phyloP scores from a whole-genome alignment of 2,113 vertebrate species.

The Myotis yumanensis region DNA sequence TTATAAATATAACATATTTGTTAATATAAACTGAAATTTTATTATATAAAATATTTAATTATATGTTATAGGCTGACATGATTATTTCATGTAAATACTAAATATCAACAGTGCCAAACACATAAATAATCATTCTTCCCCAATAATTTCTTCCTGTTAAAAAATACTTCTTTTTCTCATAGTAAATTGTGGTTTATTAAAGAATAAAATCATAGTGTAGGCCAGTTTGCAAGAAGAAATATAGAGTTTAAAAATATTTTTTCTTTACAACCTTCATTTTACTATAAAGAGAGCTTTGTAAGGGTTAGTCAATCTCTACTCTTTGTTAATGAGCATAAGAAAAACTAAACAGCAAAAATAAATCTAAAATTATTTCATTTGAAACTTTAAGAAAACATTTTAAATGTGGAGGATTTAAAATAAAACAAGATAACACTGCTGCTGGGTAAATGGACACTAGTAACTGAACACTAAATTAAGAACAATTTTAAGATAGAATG shows the following conservation, averaged over 20 bases:
- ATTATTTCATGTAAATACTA: constrained; percentile 39
- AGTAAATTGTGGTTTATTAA: constrained; percentile 22
- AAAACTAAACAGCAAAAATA: constrained; percentile 38
- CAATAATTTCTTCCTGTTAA: constrained; percentile 26
- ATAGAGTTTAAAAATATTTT: background rate
- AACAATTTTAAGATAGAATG: constrained; percentile 38
- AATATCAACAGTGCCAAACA: constrained; percentile 32
- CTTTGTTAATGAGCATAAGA: constrained; percentile 29
- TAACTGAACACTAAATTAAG: background rate
- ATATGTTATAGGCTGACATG: background rate
- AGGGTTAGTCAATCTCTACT: background rate
- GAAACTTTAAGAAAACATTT: constrained; percentile 32
- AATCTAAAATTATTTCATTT: constrained; percentile 41
- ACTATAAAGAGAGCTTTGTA: background rate
- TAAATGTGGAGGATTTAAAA: constrained; percentile 27
- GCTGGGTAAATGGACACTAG: background rate
- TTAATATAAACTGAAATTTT: constrained; percentile 39
- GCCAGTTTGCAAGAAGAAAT: background rate
- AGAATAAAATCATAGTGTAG: constrained; percentile 8
- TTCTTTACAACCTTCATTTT: background rate
- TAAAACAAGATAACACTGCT: background rate
- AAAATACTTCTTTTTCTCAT: background rate
- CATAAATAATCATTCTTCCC: background rate
- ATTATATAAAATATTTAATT: constrained; percentile 41
- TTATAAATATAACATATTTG: constrained; percentile 25